Evolutionary conservation across 2,113 vertebrate genomes (phyloP).

Genomic region (Micronycteris hirsuta): DNA sequence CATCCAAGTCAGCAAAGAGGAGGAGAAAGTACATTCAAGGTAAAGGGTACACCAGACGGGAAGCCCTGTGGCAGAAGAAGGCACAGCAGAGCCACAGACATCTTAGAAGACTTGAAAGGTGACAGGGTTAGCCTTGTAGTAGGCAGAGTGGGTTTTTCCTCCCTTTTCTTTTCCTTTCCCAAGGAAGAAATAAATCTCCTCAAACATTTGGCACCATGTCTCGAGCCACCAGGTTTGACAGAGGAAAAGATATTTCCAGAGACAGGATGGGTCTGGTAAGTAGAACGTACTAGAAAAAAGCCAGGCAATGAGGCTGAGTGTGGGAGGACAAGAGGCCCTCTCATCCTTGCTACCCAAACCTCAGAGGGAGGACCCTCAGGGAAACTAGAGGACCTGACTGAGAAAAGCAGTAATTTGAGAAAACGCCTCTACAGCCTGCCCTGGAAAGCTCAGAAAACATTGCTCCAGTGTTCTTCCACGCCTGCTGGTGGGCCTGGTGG

Average conservation of each 20-base stretch:
- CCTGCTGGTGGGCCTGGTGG: background rate
- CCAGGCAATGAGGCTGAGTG: background rate
- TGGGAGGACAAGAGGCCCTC: background rate
- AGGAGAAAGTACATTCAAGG: background rate
- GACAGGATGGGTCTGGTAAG: background rate
- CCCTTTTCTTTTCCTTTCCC: background rate
- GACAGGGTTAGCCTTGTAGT: background rate
- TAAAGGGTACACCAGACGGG: background rate
- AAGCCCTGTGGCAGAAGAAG: background rate
- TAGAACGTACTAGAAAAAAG: background rate
- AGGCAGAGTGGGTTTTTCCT: background rate
- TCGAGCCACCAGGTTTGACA: background rate
- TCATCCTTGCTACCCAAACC: background rate
- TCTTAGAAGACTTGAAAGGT: background rate
- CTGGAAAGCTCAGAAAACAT: background rate
- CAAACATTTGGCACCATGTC: background rate
- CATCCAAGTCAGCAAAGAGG: background rate
- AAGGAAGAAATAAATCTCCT: background rate
- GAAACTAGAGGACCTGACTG: background rate
- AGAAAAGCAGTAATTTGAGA: background rate
- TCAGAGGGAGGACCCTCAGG: background rate
- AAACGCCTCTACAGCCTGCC: background rate
- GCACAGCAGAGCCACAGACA: background rate
- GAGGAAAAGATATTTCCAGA: background rate
- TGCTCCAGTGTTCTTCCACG: background rate